Evolutionary conservation across 2,888 invertebrate species (phyloP).

Genomic region (Lithophane leautieri): DNA sequence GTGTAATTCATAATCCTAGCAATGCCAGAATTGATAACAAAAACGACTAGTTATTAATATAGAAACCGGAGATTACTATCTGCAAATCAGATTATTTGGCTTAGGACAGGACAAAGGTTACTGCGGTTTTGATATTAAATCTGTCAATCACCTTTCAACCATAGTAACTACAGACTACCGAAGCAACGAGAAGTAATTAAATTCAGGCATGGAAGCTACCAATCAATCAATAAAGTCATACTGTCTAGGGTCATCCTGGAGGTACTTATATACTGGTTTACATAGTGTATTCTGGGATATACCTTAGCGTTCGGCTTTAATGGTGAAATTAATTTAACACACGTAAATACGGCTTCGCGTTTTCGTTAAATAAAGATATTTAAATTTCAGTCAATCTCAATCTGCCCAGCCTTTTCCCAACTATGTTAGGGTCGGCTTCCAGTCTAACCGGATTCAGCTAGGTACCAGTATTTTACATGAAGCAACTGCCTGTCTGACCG

Average conservation of each 20-base stretch:
- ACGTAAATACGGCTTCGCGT: too few relatives aligned
- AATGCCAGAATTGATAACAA: too few relatives aligned
- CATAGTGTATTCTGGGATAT: neutral
- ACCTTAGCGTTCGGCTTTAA: too few relatives aligned
- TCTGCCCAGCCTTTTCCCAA: too few relatives aligned
- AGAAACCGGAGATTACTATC: neutral
- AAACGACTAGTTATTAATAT: neutral
- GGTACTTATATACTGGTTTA: neutral
- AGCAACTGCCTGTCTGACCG: too few relatives aligned
- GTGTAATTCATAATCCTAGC: too few relatives aligned
- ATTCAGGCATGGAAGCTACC: slow-evolving; percentile 15
- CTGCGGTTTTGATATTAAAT: slow-evolving; percentile 15
- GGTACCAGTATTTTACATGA: too few relatives aligned
- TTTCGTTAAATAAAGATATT: too few relatives aligned
- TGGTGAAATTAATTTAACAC: too few relatives aligned
- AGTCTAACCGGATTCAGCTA: too few relatives aligned
- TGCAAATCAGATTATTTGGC: slow-evolving; percentile 16
- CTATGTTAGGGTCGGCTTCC: too few relatives aligned
- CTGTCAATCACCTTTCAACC: neutral
- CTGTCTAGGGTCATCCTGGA: neutral
- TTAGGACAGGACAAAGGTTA: neutral
- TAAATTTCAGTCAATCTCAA: too few relatives aligned
- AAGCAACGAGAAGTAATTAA: slow-evolving; percentile 21
- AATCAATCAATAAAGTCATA: slow-evolving; percentile 19
- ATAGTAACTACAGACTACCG: neutral